phyloP scores from a whole-genome alignment of 2,113 vertebrate species.

The Cavia porcellus region DNA sequence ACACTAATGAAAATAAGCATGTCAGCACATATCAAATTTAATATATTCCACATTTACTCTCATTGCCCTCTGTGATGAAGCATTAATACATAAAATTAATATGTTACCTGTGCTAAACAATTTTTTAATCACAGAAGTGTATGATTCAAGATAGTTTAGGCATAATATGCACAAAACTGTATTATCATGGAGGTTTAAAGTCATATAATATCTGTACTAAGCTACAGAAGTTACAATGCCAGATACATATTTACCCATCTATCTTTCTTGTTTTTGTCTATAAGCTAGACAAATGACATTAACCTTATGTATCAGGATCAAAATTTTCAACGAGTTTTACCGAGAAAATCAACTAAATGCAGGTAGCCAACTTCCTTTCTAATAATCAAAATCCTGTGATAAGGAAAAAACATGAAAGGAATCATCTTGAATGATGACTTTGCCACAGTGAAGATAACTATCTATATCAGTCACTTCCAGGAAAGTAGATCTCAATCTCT shows the following conservation, averaged over 20 bases:
- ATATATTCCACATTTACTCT: background rate
- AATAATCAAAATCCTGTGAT: background rate
- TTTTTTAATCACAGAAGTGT: background rate
- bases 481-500: constrained; percentile 45
- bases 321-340: background rate
- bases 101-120: background rate
- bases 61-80: background rate
- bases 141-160: background rate
- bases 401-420: background rate
- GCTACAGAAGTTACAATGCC: background rate
- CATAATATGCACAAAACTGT: background rate
- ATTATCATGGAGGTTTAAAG: background rate
- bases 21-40: background rate
- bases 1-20: constrained; percentile 1
- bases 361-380: constrained; percentile 17
- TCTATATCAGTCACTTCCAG: constrained; percentile 12
- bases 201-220: background rate
- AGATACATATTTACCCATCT: background rate
- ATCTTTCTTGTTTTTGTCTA: background rate
- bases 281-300: background rate
- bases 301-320: background rate
- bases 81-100: background rate
- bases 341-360: background rate
- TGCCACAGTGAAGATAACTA: background rate
- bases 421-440: background rate